These are phyloP conservation scores for Scaptodrosophila latifasciaeformis DNA, from an alignment of 2,888 invertebrate species.

Conservation along the genomic window DNA sequence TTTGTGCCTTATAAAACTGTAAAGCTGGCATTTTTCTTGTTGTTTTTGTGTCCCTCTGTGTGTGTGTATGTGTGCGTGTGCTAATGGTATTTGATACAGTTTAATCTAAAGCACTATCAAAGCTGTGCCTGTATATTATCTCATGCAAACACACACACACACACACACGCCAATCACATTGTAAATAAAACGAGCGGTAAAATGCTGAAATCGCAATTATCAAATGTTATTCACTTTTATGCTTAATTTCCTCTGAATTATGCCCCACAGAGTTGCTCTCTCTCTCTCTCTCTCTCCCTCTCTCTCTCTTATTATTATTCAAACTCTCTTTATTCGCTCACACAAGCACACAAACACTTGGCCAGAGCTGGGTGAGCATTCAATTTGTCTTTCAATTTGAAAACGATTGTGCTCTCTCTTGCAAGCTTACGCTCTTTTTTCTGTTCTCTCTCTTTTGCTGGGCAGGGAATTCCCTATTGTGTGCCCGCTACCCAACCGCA, in stretches of 20 bases:
- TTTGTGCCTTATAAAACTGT: no score
- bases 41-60: background rate
- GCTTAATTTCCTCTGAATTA: constrained; percentile 60
- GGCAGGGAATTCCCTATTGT: constrained; percentile 63
- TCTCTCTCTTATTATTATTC: background rate
- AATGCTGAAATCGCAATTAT: constrained; percentile 54
- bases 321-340: background rate
- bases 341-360: background rate
- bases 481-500: background rate
- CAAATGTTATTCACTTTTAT: constrained; percentile 60
- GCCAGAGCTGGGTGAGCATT: constrained; percentile 14
- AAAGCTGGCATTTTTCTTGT: no score
- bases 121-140: background rate
- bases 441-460: constrained; percentile 14
- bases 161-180: constrained; percentile 3
- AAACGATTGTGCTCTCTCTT: constrained; percentile 5
- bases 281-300: background rate
- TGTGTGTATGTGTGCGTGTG: constrained; percentile 2
- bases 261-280: constrained; percentile 17
- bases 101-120: background rate
- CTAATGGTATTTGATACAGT: background rate
- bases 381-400: constrained; percentile 8
- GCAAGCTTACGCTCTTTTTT: constrained; percentile 30
- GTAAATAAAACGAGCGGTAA: constrained; percentile 34
- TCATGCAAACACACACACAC: background rate